Evolutionary conservation across 1,140 invertebrate species (phyloP).

Genomic region (Drosophila ambigua): DNA sequence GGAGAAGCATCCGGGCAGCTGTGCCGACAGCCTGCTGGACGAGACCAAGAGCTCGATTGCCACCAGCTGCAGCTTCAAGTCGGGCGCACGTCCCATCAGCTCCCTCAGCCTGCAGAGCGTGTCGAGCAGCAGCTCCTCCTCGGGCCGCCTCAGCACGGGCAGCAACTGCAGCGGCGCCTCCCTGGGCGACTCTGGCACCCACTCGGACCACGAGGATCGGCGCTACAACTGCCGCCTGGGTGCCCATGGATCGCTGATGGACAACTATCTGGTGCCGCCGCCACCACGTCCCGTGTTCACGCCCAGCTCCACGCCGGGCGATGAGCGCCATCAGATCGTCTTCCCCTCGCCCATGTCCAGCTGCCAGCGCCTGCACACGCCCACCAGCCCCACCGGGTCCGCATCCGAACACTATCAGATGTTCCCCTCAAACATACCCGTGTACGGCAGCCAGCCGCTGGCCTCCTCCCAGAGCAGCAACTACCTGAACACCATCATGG

Average conservation of each 20-base stretch:
- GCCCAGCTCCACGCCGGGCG: conserved; percentile 76
- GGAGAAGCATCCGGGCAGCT: conserved; percentile 43
- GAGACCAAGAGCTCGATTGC: conserved; percentile 81
- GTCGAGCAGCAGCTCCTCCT: conserved; percentile 89
- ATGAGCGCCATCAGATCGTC: conserved; percentile 76
- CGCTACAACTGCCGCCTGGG: conserved; percentile 86
- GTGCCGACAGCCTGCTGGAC: conserved; percentile 72
- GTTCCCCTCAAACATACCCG: conserved; percentile 83
- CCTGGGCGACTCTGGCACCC: conserved; percentile 92
- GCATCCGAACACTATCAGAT: conserved; percentile 79
- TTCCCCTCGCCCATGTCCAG: conserved; percentile 78
- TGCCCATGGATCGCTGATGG: conserved; percentile 84
- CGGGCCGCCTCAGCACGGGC: conserved; percentile 90
- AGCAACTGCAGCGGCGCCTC: conserved; percentile 90
- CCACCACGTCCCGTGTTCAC: conserved; percentile 85
- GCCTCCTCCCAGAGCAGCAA: conserved; percentile 67
- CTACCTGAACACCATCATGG: conserved; percentile 78
- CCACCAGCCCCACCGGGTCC: conserved; percentile 75
- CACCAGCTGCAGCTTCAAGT: conserved; percentile 78
- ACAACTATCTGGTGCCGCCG: conserved; percentile 86
- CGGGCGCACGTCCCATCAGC: conserved; percentile 87
- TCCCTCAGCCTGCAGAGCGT: conserved; percentile 90
- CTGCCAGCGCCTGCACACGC: conserved; percentile 68
- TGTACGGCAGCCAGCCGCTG: conserved; percentile 69
- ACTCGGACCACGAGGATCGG: conserved; percentile 92